Evolutionary conservation across 2,888 invertebrate species (phyloP).

Genomic region (Thyatira batis): DNA sequence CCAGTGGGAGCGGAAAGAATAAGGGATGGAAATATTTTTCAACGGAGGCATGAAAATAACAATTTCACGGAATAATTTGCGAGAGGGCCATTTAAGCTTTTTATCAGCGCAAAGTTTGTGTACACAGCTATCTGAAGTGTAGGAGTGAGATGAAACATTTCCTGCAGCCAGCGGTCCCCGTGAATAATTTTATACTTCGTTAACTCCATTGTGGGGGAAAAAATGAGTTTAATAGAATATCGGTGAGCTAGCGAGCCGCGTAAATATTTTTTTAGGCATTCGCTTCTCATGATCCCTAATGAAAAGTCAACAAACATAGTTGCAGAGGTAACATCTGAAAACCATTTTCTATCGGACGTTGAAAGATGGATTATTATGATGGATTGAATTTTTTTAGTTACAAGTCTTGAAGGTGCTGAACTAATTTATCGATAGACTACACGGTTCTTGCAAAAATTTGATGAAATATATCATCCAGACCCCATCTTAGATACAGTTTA

Average conservation of each 20-base stretch:
- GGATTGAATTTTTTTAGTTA: slow-evolving; percentile 45
- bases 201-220: slow-evolving; percentile 66
- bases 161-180: slow-evolving; percentile 56
- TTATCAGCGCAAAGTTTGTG: slow-evolving; percentile 74
- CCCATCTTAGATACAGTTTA: background rate
- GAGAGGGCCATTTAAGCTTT: slow-evolving; percentile 74
- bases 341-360: slow-evolving; percentile 42
- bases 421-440: slow-evolving; percentile 45
- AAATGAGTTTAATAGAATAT: slow-evolving; percentile 26
- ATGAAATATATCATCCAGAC: too few species aligned
- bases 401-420: slow-evolving; percentile 29
- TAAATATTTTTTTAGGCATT: slow-evolving; percentile 36
- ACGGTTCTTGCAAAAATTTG: slow-evolving; percentile 4
- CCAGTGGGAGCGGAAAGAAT: slow-evolving; percentile 47
- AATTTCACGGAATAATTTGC: slow-evolving; percentile 74
- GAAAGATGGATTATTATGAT: slow-evolving; percentile 56
- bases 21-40: slow-evolving; percentile 58
- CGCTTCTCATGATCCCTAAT: slow-evolving; percentile 38
- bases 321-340: slow-evolving; percentile 30
- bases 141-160: slow-evolving; percentile 62
- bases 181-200: slow-evolving; percentile 77
- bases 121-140: slow-evolving; percentile 73
- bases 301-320: slow-evolving; percentile 55
- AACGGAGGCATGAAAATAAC: slow-evolving; percentile 67
- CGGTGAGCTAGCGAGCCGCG: background rate